Evolutionary conservation across 2,888 invertebrate species (phyloP).

Genomic region (Seira ritae): DNA sequence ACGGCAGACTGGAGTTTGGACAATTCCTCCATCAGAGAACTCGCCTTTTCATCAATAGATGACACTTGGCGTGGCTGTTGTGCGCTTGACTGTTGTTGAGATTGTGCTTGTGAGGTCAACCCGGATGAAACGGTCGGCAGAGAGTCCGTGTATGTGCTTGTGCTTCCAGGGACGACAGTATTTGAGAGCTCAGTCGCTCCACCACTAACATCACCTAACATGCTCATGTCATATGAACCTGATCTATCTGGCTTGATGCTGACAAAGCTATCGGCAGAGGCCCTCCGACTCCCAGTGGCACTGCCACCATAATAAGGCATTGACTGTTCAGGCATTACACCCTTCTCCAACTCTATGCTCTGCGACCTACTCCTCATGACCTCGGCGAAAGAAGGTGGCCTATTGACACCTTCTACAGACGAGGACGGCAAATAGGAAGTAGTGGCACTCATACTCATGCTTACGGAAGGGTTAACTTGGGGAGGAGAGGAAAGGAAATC

Average conservation of each 20-base stretch:
- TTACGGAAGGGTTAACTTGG: conserved; percentile 50
- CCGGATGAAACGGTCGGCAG: not conserved
- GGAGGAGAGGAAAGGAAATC: conserved; percentile 54
- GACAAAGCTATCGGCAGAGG: conserved; percentile 49
- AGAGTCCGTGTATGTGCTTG: not conserved
- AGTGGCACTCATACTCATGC: conserved; percentile 40
- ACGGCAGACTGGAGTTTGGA: conserved; percentile 72
- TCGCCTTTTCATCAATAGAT: conserved; percentile 68
- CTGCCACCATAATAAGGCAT: conserved; percentile 15
- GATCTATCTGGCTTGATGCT: conserved; percentile 28
- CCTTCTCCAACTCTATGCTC: conserved; percentile 64
- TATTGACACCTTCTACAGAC: conserved; percentile 61
- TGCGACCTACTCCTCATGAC: conserved; percentile 64
- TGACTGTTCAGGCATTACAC: conserved; percentile 33
- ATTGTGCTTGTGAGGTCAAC: not conserved
- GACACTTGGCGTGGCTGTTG: conserved; percentile 41
- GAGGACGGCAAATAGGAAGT: conserved; percentile 50
- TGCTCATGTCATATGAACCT: conserved; percentile 50
- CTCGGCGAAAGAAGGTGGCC: conserved; percentile 63
- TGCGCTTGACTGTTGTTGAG: not conserved
- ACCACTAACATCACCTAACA: conserved; percentile 23
- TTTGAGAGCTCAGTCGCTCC: conserved; percentile 11
- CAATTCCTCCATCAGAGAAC: conserved; percentile 72
- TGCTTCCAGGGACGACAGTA: conserved; percentile 24
- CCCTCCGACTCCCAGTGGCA: conserved; percentile 51